Base-by-base conservation (phyloP, 2,797 vertebrate genomes). In the Champsocephalus gunnari region DNA sequence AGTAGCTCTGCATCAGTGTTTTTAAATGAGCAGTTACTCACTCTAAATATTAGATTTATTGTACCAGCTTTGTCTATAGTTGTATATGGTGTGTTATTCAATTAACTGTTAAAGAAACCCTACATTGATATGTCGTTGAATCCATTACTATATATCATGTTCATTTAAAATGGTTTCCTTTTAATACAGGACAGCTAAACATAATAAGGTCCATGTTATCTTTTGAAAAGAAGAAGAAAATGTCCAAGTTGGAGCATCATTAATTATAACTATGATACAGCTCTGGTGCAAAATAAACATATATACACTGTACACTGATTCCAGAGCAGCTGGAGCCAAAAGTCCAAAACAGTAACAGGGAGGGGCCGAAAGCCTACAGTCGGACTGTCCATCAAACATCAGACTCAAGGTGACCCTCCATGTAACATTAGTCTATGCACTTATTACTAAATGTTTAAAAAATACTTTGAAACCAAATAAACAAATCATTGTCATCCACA, bases 201-300 rank as follows among this genome's bases (percentile, higher is more conserved):
- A 77, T 8, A 70, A 49, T 57, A 21, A 60, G 62, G 66, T 82
- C 73, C 12, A 21, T 71, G 61, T 78, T 58, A 50, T 55, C 13
- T 63, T 86, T 78, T 45, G 12, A 75, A 68, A 65, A 55, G 47
- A 66, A 9, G 47, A 65, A 28, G 81, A 50, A 45, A 73, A 66
- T 38, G 66, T 38, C 28, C 48, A 62, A 54, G 24, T 53, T 76
- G 71, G 47, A 82, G 71, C 24, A 75, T 85, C 75, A 90, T 92
- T 90, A 89, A 87, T 88, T 88, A 90, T 73, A 62, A 75, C 75
- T 69, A 70, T 61, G 50, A 50, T 80, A 86, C 85, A 92, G 88
- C 81, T 84, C 71, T 77, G 77, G 73, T 87, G 73, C 64, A 81
- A 83, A 79, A 87, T 83, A 79, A 63, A 82, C 75, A 63, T 86